Base-by-base conservation (phyloP, 2,888 invertebrate genomes). In the Tachina fera region DNA sequence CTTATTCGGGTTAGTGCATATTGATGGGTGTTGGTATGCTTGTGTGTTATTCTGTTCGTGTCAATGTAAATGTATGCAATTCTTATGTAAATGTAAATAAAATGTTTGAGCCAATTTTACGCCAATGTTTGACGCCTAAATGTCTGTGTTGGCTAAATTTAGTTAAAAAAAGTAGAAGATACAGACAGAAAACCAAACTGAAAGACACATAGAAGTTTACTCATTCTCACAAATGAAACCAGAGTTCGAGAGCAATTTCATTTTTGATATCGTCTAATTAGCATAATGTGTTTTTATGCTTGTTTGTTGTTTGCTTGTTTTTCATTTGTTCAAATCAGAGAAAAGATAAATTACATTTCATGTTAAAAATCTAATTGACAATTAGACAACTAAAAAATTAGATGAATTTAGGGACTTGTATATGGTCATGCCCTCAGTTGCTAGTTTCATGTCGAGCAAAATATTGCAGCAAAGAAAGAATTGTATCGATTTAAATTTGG, bases 111-210 rank as follows among this genome's bases (percentile, higher is more conserved):
- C 82, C 86, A 86, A 79, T 76, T 83, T 75, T 76, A 79, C 79
- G 79, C 71, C 49, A 84, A 79, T 77, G 68, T 68, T 85, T 87
- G 87, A 75, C 87, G 87, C 88, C 86, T 87, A 78, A 82, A 83
- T 87, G 86, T 87, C 87, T 87, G 67, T 81, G 84, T 47, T 78
- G 75, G 74, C 80, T 85, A 84, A 87, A 83, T 88, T 85, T 84
- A 84, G 77, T 87, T 82, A 85, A 74, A 31, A 81, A 70, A 51
- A 61, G n/a, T 22, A 58, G 5, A 41, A 51, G 9, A 71, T 56
- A 71, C 10, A 60, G 61, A 47, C 31, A 47, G 10, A 60, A 41
- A 1, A 49, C 16, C 47, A 13, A 9, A 61, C 45, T 43, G 43
- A 49, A 74, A 39, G 60, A 61, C 68, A 53, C 51, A 14, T 11